These are phyloP conservation scores for Siphamia tubifer DNA, from an alignment of 2,113 vertebrate species.

Conservation along the genomic window DNA sequence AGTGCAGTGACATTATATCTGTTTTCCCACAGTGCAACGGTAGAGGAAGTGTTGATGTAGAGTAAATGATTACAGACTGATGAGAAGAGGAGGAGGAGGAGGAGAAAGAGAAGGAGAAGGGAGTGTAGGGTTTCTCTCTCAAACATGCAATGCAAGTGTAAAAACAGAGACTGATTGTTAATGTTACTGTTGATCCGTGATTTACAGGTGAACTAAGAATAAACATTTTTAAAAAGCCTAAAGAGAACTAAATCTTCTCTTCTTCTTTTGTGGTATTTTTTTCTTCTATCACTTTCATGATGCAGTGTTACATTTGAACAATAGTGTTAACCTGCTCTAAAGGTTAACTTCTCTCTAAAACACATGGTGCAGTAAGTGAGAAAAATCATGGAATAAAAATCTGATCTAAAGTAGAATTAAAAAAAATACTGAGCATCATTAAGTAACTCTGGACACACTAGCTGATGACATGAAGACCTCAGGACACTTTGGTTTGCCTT, in stretches of 20 bases:
- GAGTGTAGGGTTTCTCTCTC: not conserved
- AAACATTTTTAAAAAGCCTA: not conserved
- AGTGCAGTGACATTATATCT: slow-evolving; percentile 5
- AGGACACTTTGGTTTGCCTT: no score
- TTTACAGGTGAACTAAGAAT: not conserved
- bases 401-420: slow-evolving; percentile 21
- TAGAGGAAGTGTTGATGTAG: slow-evolving; percentile 50
- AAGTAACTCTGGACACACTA: no score
- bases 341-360: not conserved
- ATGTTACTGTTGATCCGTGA: not conserved
- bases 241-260: not conserved
- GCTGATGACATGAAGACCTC: no score
- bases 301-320: not conserved
- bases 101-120: not conserved
- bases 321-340: not conserved
- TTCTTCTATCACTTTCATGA: no score
- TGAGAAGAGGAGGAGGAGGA: not conserved
- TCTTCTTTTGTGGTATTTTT: slow-evolving; percentile 4
- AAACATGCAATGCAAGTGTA: not conserved
- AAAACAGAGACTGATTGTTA: not conserved
- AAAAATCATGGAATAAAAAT: slow-evolving; percentile 11
- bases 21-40: not conserved
- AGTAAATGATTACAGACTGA: slow-evolving; percentile 28
- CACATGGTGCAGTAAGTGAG: no score
- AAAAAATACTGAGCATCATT: slow-evolving; percentile 5